These are phyloP conservation scores for Matsumyia berberina DNA, from an alignment of 2,888 invertebrate species.

Conservation along the genomic window DNA sequence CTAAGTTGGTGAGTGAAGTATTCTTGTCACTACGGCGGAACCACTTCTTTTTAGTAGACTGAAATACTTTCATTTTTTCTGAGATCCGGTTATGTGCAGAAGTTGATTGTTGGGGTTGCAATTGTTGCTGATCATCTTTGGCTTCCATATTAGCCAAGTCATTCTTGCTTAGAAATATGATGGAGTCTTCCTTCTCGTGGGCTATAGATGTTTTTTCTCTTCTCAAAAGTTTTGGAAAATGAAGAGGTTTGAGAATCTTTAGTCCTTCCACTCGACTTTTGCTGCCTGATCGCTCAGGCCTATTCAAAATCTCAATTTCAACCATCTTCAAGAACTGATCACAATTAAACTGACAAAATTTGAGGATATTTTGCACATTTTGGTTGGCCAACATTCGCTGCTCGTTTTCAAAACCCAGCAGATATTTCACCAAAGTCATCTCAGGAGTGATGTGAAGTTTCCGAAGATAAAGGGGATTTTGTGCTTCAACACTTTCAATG, in stretches of 20 bases:
- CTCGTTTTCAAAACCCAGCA: slow-evolving; percentile 83
- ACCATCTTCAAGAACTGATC: slow-evolving; percentile 83
- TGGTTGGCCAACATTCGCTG: slow-evolving; percentile 84
- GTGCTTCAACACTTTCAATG: slow-evolving; percentile 84
- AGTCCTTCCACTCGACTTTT: slow-evolving; percentile 86
- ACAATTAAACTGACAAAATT: slow-evolving; percentile 84
- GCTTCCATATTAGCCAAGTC: slow-evolving; percentile 87
- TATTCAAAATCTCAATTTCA: slow-evolving; percentile 82
- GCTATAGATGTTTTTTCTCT: slow-evolving; percentile 84
- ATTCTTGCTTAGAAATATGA: slow-evolving; percentile 88
- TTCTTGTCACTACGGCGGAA: slow-evolving; percentile 85
- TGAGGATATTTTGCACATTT: slow-evolving; percentile 84
- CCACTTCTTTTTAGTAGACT: slow-evolving; percentile 88
- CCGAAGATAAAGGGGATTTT: slow-evolving; percentile 84
- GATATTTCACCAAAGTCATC: slow-evolving; percentile 82
- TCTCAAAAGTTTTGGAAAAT: slow-evolving; percentile 82
- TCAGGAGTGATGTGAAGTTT: slow-evolving; percentile 85
- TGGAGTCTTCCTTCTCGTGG: slow-evolving; percentile 88
- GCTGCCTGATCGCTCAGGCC: slow-evolving; percentile 84
- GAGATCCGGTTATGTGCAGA: slow-evolving; percentile 81
- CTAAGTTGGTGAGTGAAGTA: slow-evolving; percentile 80
- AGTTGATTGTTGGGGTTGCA: slow-evolving; percentile 46
- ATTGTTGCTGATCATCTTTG: slow-evolving; percentile 78
- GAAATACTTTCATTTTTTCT: slow-evolving; percentile 84
- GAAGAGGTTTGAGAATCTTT: slow-evolving; percentile 85